These are phyloP conservation scores for Drosophila vallismaia DNA, from an alignment of 2,888 invertebrate genomes.

Conservation along the genomic window DNA sequence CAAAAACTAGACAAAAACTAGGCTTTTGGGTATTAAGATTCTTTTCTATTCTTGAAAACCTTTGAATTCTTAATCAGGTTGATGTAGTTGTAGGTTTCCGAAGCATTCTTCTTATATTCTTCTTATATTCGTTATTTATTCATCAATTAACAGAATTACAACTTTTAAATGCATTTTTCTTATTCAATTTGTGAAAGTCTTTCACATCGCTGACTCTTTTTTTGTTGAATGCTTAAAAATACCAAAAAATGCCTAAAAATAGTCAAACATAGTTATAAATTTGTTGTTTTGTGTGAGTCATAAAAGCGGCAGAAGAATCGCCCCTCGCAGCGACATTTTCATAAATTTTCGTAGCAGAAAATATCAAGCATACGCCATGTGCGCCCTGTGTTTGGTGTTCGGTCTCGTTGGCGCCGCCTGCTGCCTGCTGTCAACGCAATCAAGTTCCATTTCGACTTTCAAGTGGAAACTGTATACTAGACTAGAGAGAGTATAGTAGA, in stretches of 20 bases:
- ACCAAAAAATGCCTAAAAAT: conserved; percentile 52
- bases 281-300: conserved; percentile 17
- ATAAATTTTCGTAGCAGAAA: conserved; percentile 6
- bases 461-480: conserved; percentile 49
- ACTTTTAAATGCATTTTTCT: neutral
- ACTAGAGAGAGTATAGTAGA: too few species aligned
- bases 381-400: conserved; percentile 26
- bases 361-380: conserved; percentile 71
- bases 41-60: too few species aligned
- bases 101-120: too few species aligned
- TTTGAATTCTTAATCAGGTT: too few species aligned
- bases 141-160: neutral
- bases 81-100: too few species aligned
- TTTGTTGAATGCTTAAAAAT: too few species aligned
- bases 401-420: conserved; percentile 56
- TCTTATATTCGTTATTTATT: too few species aligned
- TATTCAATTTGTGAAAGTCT: neutral
- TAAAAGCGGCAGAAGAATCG: conserved; percentile 11
- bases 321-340: conserved; percentile 11
- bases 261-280: conserved; percentile 26
- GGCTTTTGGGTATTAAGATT: too few species aligned
- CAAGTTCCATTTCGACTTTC: conserved; percentile 65
- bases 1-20: too few species aligned
- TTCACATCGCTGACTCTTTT: too few species aligned
- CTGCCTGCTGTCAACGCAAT: conserved; percentile 54